Evolutionary conservation across 2,888 invertebrate genomes (phyloP).

Genomic region (Norana najaformis): DNA sequence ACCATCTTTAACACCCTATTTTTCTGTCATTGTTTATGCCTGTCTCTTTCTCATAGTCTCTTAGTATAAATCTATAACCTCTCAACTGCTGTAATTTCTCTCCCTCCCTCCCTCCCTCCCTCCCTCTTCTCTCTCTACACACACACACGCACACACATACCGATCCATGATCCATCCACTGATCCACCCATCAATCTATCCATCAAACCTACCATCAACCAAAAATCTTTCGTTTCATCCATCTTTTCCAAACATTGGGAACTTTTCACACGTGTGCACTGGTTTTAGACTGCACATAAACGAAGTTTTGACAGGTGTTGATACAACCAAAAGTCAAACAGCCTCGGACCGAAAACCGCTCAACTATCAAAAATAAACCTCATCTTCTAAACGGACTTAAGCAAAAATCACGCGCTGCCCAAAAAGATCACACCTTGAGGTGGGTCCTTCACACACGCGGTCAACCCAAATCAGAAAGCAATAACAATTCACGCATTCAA

Average conservation of each 20-base stretch:
- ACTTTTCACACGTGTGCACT: not conserved
- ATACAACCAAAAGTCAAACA: too few species aligned
- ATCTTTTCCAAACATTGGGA: not conserved
- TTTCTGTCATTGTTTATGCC: too few species aligned
- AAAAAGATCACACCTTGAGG: not conserved
- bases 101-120: not conserved
- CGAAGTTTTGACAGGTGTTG: not conserved
- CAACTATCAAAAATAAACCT: not conserved
- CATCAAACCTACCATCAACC: too few species aligned
- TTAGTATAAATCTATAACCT: too few species aligned
- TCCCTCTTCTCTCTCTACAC: not conserved
- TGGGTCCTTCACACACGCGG: not conserved
- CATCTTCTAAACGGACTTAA: not conserved
- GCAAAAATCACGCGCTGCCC: not conserved
- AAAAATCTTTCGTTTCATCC: too few species aligned
- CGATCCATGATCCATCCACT: too few species aligned
- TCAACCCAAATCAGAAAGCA: not conserved
- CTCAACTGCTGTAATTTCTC: too few species aligned
- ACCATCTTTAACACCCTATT: too few species aligned
- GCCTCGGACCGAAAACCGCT: too few species aligned
- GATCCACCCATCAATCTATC: not conserved
- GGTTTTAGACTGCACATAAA: not conserved
- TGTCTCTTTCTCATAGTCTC: too few species aligned
- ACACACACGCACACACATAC: too few species aligned
- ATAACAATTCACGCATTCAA: not conserved